These are phyloP conservation scores for Papilio glaucus DNA, from an alignment of 1,140 invertebrate genomes.

Conservation along the genomic window DNA sequence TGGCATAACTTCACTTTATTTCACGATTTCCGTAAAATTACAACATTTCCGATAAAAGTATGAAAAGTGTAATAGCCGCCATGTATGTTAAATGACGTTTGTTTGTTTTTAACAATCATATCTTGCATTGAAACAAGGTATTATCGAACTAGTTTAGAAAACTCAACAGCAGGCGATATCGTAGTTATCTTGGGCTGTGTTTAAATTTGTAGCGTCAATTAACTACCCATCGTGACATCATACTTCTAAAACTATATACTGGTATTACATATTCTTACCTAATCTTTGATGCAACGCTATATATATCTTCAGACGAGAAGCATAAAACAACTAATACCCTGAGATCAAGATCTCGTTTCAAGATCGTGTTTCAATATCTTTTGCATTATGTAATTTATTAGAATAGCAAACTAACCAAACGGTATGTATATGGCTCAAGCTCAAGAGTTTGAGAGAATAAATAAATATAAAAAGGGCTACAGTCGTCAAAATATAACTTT, in stretches of 20 bases:
- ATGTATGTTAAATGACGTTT: too few relatives aligned
- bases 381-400: constrained; percentile 11
- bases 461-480: not conserved
- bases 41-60: too few relatives aligned
- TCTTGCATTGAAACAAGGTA: too few relatives aligned
- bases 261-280: not conserved
- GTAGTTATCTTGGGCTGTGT: too few relatives aligned
- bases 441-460: not conserved
- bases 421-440: not conserved
- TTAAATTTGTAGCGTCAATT: not conserved
- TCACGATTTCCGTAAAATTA: too few relatives aligned
- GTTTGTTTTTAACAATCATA: too few relatives aligned
- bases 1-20: too few relatives aligned
- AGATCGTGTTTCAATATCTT: not conserved
- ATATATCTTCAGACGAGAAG: not conserved
- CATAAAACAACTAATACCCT: not conserved
- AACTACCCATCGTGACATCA: not conserved
- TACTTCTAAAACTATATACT: not conserved
- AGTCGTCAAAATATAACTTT: too few relatives aligned
- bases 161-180: too few relatives aligned
- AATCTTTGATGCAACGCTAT: not conserved
- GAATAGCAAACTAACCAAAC: not conserved
- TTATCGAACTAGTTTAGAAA: too few relatives aligned
- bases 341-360: not conserved
- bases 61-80: too few relatives aligned